Evolutionary conservation across 2,888 invertebrate genomes (phyloP).

Genomic region (Polydrusus tereticollis): DNA sequence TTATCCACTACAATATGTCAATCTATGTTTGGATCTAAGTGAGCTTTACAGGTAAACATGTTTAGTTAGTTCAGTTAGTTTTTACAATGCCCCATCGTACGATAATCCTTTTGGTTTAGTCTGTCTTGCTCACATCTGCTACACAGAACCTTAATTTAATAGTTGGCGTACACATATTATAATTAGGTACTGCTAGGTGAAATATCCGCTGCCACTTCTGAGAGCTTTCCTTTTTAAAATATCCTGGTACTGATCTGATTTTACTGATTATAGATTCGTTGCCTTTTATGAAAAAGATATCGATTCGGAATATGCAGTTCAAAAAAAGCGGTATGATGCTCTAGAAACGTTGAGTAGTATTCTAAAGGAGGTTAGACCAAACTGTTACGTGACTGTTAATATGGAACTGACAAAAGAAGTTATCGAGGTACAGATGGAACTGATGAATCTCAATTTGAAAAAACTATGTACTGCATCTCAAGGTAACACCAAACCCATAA

Average conservation of each 20-base stretch:
- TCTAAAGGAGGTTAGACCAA: slow-evolving; percentile 71
- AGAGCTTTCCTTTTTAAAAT: no score
- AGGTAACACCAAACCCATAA: slow-evolving; percentile 11
- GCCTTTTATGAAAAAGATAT: slow-evolving; percentile 80
- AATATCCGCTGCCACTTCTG: no score
- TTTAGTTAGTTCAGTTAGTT: background rate
- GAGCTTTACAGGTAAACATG: slow-evolving; percentile 70
- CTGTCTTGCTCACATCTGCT: no score
- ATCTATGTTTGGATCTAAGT: slow-evolving; percentile 73
- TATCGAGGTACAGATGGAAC: slow-evolving; percentile 74
- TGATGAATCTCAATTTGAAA: slow-evolving; percentile 74
- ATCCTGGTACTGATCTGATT: no score
- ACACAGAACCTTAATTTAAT: no score
- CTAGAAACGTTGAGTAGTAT: slow-evolving; percentile 72
- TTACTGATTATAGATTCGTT: slow-evolving; percentile 67
- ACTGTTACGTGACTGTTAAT: slow-evolving; percentile 68
- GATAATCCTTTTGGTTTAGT: no score
- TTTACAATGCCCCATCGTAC: background rate
- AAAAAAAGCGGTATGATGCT: slow-evolving; percentile 73
- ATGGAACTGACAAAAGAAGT: slow-evolving; percentile 69
- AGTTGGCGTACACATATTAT: no score
- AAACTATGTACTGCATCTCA: slow-evolving; percentile 64
- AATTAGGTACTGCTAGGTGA: no score
- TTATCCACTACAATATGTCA: slow-evolving; percentile 72
- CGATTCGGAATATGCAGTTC: slow-evolving; percentile 72